A percentile compares a stretch with the other conserved stretches of the same genome.
Conservation (phyloP, 2,888 invertebrate species). For the Opisthograptis luteolata region DNA sequence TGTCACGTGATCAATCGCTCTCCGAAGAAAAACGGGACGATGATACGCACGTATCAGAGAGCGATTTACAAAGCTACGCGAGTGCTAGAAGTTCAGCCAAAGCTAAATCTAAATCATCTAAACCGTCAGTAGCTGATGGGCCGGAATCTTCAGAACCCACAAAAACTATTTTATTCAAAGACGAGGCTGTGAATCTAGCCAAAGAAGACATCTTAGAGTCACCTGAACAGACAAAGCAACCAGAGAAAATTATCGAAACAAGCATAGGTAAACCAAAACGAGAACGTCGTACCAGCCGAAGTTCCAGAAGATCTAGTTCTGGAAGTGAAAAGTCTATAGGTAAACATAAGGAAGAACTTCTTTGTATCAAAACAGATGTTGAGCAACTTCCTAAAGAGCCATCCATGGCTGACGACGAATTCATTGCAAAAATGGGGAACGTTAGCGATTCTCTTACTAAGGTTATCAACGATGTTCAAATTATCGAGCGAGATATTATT, state of each 20-base stretch:
- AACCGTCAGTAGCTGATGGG: slow-evolving; percentile 60
- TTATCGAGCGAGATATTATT: slow-evolving; percentile 87
- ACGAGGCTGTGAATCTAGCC: slow-evolving; percentile 50
- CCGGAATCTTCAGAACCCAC: slow-evolving; percentile 62
- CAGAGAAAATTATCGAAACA: slow-evolving; percentile 30
- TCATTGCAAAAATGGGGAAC: slow-evolving; percentile 51
- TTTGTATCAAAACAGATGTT: slow-evolving; percentile 35
- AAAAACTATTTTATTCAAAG: slow-evolving; percentile 61
- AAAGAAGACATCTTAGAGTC: slow-evolving; percentile 34
- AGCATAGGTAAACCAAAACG: slow-evolving; percentile 52
- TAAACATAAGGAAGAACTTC: slow-evolving; percentile 63
- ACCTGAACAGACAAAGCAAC: background rate
- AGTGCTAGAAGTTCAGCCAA: slow-evolving; percentile 86
- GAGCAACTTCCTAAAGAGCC: slow-evolving; percentile 35
- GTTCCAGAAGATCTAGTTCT: slow-evolving; percentile 72
- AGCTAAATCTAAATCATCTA: slow-evolving; percentile 63
- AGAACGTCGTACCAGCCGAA: slow-evolving; percentile 72
- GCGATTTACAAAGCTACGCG: slow-evolving; percentile 87
- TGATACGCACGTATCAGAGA: slow-evolving; percentile 84
- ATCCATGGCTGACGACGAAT: slow-evolving; percentile 51
- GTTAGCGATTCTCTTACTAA: slow-evolving; percentile 68
- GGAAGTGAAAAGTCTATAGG: slow-evolving; percentile 78
- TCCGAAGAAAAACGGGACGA: slow-evolving; percentile 85
- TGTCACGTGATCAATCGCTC: slow-evolving; percentile 85
- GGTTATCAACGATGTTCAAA: slow-evolving; percentile 82